Conservation (phyloP, 2,113 vertebrate species). For the Copsychus sechellarum region DNA sequence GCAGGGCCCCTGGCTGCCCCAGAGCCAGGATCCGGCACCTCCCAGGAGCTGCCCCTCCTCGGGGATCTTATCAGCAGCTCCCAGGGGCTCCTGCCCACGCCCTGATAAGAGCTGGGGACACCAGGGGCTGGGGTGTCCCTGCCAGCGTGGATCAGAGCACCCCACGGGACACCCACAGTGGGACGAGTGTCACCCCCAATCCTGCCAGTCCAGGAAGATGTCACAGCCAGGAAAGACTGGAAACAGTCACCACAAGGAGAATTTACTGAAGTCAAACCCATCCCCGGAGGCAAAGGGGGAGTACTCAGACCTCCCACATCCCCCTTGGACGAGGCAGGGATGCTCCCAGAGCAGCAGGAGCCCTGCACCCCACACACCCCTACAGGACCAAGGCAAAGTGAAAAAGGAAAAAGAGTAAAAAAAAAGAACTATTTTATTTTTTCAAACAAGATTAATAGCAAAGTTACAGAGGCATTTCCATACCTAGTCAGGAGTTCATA, state of each 20-base stretch:
- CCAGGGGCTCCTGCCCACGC: not conserved
- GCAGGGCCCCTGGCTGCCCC: not conserved
- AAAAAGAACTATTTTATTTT: conserved; percentile 6
- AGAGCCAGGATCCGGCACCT: not conserved
- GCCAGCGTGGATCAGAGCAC: not conserved
- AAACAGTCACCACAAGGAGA: not conserved
- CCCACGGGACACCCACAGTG: accelerated
- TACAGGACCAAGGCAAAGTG: not conserved
- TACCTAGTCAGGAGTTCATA: not conserved
- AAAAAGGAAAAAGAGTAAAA: not conserved
- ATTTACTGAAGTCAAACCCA: not conserved
- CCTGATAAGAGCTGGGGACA: not conserved
- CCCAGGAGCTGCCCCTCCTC: not conserved
- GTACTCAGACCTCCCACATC: no score
- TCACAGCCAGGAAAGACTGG: not conserved
- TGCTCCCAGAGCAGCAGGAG: not conserved
- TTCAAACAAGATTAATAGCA: not conserved
- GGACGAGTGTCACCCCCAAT: accelerated
- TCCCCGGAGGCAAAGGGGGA: not conserved
- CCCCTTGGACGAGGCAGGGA: not conserved
- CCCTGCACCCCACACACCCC: accelerated
- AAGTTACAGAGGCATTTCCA: not conserved
- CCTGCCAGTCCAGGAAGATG: not conserved
- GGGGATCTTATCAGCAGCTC: not conserved
- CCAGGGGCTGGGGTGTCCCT: not conserved